Evolutionary conservation across 1,140 invertebrate genomes (phyloP).

Genomic region (Sitophilus oryzae): DNA sequence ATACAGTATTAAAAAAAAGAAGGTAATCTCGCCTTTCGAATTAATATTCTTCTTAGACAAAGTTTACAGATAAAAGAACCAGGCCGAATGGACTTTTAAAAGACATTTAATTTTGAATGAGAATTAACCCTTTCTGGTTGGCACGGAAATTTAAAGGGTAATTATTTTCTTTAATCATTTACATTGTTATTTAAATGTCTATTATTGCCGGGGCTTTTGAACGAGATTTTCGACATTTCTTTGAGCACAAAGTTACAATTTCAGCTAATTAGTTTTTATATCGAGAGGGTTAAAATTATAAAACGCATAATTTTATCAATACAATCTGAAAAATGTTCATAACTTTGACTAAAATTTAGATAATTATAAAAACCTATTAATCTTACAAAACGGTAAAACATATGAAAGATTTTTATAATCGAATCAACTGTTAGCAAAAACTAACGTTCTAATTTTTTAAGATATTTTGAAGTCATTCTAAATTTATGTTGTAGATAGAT

Average conservation of each 20-base stretch:
- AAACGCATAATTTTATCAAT: too few species aligned
- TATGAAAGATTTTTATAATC: too few species aligned
- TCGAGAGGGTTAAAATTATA: too few species aligned
- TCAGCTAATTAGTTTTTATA: too few species aligned
- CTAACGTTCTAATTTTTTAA: too few species aligned
- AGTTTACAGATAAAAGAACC: constrained; percentile 4
- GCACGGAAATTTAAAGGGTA: constrained; percentile 3
- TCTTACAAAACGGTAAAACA: too few species aligned
- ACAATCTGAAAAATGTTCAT: too few species aligned
- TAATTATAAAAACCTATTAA: too few species aligned
- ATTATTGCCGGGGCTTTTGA: neutral
- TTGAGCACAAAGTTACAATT: neutral
- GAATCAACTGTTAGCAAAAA: too few species aligned
- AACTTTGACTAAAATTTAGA: too few species aligned
- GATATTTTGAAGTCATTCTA: too few species aligned
- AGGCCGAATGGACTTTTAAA: neutral
- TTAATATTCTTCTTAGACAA: neutral
- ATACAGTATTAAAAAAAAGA: neutral
- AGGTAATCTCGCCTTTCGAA: neutral
- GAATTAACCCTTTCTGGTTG: constrained; percentile 2
- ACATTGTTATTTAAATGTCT: constrained; percentile 7
- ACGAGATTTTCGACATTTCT: neutral
- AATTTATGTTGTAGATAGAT: too few species aligned
- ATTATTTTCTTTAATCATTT: constrained; percentile 7
- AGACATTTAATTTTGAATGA: constrained; percentile 6